A percentile compares a stretch with the other conserved stretches of the same genome.
Evolutionary conservation across 2,797 vertebrate genomes (phyloP).

Genomic region (Spheniscus humboldti): DNA sequence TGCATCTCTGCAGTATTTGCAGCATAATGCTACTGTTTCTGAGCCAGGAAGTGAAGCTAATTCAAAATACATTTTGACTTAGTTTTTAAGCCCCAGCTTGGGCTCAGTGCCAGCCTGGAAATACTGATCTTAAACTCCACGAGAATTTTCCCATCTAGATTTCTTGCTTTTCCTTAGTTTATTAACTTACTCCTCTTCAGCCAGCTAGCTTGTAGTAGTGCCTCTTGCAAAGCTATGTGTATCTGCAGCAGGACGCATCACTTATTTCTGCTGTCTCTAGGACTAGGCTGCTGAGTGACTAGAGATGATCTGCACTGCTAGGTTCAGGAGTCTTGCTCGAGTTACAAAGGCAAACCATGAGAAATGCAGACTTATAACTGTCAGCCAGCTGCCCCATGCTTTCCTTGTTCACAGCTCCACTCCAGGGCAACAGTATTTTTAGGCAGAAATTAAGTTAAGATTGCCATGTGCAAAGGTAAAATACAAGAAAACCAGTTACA

Average conservation of each 20-base stretch:
- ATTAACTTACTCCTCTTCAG: neutral
- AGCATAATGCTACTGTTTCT: conserved; percentile 58
- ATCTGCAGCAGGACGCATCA: neutral
- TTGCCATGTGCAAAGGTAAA: neutral
- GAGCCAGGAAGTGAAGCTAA: conserved; percentile 54
- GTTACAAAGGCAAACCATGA: neutral
- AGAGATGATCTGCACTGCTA: neutral
- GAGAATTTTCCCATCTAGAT: neutral
- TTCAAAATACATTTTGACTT: conserved; percentile 51
- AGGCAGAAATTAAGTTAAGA: neutral
- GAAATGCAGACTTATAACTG: neutral
- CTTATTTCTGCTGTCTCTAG: neutral
- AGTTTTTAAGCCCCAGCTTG: neutral
- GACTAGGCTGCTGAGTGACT: neutral
- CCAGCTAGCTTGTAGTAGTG: neutral
- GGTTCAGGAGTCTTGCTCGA: neutral
- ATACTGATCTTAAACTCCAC: neutral
- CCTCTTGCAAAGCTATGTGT: neutral
- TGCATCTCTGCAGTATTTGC: conserved; percentile 48
- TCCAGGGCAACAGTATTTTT: neutral
- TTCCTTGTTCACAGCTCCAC: neutral
- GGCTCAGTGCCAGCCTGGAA: conserved; percentile 17
- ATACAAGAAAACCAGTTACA: neutral
- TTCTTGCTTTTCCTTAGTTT: neutral
- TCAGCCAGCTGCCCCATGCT: neutral